Evolutionary conservation across 2,888 invertebrate genomes (phyloP).

Genomic region (Catotricha subobsoleta): DNA sequence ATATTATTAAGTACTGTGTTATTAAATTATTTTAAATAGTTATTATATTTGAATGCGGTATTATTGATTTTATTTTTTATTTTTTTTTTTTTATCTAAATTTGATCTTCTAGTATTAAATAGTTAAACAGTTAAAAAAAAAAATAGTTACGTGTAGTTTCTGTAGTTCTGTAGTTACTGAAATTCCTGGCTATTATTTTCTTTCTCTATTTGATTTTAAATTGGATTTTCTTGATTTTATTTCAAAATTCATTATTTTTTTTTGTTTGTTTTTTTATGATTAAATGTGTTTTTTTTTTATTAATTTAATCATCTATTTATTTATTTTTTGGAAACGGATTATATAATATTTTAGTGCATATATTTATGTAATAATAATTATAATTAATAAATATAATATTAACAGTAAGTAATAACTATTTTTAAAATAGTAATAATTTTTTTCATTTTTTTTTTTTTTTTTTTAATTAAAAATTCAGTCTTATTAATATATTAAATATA

Average conservation of each 20-base stretch:
- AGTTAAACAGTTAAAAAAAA: no score
- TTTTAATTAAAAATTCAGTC: conserved; percentile 3
- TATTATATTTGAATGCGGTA: background rate
- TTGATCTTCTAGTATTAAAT: background rate
- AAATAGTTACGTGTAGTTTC: no score
- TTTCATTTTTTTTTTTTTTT: background rate
- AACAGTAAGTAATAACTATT: background rate
- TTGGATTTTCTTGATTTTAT: no score
- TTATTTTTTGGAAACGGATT: background rate
- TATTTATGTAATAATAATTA: no score
- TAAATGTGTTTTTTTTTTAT: background rate
- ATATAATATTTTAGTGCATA: no score
- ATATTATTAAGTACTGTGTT: background rate
- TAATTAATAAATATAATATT: no score
- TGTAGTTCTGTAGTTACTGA: no score
- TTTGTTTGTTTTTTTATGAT: no score
- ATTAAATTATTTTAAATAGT: background rate
- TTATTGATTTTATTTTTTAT: background rate
- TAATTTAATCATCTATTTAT: background rate
- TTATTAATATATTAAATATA: background rate
- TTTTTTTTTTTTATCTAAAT: background rate
- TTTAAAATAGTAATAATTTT: background rate
- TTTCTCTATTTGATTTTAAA: no score
- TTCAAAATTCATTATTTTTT: no score
- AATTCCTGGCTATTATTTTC: no score